Evolutionary conservation across 2,888 invertebrate genomes (phyloP).

Genomic region (Adelognathus sp.): DNA sequence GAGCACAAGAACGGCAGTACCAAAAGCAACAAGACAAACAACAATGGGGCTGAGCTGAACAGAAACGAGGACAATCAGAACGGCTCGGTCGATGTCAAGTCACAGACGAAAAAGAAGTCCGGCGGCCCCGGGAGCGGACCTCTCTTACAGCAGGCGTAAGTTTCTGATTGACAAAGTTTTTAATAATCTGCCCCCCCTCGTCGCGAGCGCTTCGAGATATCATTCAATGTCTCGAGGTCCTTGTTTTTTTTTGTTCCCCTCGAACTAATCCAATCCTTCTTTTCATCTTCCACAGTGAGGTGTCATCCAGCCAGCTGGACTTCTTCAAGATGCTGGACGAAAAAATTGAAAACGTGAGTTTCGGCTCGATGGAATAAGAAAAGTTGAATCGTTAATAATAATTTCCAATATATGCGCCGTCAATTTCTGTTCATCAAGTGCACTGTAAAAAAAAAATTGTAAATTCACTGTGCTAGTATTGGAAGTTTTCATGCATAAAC

Average conservation of each 20-base stretch:
- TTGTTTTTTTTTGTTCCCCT: not conserved
- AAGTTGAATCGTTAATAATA: too few species aligned
- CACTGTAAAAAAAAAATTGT: not conserved
- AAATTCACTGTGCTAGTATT: too few species aligned
- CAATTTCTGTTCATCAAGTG: not conserved
- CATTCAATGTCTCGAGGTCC: not conserved
- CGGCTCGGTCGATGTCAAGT: conserved; percentile 73
- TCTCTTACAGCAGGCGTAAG: conserved; percentile 83
- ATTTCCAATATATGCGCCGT: not conserved
- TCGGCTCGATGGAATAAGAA: not conserved
- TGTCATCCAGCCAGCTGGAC: conserved; percentile 94
- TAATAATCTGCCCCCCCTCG: not conserved
- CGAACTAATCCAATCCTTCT: not conserved
- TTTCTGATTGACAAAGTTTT: conserved; percentile 53
- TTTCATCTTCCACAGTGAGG: conserved; percentile 86
- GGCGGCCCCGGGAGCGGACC: conserved; percentile 81
- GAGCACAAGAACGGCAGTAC: conserved; percentile 78
- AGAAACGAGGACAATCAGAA: conserved; percentile 77
- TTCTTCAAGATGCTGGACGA: conserved; percentile 97
- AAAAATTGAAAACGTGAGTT: conserved; percentile 92
- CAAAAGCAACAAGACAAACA: conserved; percentile 77
- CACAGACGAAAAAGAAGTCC: conserved; percentile 77
- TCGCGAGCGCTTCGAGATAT: not conserved
- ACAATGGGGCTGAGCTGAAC: conserved; percentile 78
- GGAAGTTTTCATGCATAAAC: too few species aligned